Evolutionary conservation across 1,140 invertebrate genomes (phyloP).

Genomic region (Potamilus streckersoni): DNA sequence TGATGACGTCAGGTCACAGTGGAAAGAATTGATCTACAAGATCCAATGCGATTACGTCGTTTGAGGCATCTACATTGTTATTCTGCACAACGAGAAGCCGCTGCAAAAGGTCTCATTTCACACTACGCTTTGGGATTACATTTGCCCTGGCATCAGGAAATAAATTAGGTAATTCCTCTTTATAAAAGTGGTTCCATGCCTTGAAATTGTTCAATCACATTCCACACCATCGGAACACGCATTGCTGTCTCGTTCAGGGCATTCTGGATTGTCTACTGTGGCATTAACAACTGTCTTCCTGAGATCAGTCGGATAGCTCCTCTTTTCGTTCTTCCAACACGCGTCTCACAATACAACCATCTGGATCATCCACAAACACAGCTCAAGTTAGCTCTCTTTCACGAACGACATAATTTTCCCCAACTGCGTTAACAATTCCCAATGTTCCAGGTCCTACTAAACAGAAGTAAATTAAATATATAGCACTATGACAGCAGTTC

Average conservation of each 20-base stretch:
- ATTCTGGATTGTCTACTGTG: slow-evolving; percentile 43
- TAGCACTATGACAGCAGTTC: slow-evolving; percentile 43
- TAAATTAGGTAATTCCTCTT: slow-evolving; percentile 44
- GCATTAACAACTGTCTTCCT: slow-evolving; percentile 34
- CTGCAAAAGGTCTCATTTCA: slow-evolving; percentile 59
- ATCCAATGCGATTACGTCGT: slow-evolving; percentile 88
- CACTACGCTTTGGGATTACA: slow-evolving; percentile 36
- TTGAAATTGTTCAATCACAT: slow-evolving; percentile 32
- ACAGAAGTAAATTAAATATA: slow-evolving; percentile 41
- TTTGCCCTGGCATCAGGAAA: slow-evolving; percentile 37
- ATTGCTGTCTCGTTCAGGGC: slow-evolving; percentile 42
- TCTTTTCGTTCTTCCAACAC: slow-evolving; percentile 34
- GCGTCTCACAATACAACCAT: slow-evolving; percentile 29
- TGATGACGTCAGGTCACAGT: slow-evolving; percentile 92
- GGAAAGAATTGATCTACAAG: slow-evolving; percentile 94
- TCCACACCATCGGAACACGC: background rate
- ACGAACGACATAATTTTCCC: slow-evolving; percentile 33
- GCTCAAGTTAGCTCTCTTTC: slow-evolving; percentile 34
- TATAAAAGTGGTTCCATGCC: slow-evolving; percentile 42
- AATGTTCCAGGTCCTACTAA: slow-evolving; percentile 38
- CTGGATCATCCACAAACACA: slow-evolving; percentile 39
- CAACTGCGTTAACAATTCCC: slow-evolving; percentile 67
- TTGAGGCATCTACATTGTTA: slow-evolving; percentile 85
- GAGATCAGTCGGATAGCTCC: slow-evolving; percentile 41
- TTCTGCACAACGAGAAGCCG: slow-evolving; percentile 78